Evolutionary conservation across 1,140 invertebrate genomes (phyloP), one percentile per base, ranked within the genome.

Genomic region (Cydia strobilella): DNA sequence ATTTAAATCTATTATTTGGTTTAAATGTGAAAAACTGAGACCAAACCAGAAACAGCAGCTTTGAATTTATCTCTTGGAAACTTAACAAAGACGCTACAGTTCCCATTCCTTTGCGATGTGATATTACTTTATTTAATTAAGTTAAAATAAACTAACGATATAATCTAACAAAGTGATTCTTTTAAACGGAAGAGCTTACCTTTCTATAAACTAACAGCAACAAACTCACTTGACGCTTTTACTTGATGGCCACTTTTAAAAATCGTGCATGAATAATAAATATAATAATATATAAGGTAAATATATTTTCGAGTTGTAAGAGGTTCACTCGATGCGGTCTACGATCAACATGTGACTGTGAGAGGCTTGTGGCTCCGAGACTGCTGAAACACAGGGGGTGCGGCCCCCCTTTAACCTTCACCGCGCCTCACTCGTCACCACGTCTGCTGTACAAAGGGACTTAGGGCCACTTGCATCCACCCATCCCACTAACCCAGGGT

Each of bases 381-480:
- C 27, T 13, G 65, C 65, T 31, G 35, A 65, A 35, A 31, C 9
- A 3, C 12, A 23, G 54, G 65, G 65, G 65, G 65, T 69, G 65
- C 42, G 13, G 31, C 65, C 65, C 31, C 65, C 65, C 65, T 35
- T 69, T 69, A 6, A 69, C 65, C 65, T 69, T 69, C 65, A 69
- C 65, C 65, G 31, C 65, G 15, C 25, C 39, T 35, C 25, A 35
- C 31, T 31, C 13, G 35, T n/a, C n/a, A n/a, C n/a, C n/a, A 13
- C 27, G 54, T 35, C 27, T 35, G 31, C 27, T 35, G 31, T 35
- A 18, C 63, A 12, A 35, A 65, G 3, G 54, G 20, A 23, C 9
- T 6, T 18, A 15, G 15, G 15, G 4, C 7, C 39, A 42, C 15
- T n/a, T n/a, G n/a, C n/a, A n/a, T n/a, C n/a, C n/a, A n/a, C n/a